phyloP scores from a whole-genome alignment of 2,888 invertebrate genomes.

The Pardosa pseudoannulata region DNA sequence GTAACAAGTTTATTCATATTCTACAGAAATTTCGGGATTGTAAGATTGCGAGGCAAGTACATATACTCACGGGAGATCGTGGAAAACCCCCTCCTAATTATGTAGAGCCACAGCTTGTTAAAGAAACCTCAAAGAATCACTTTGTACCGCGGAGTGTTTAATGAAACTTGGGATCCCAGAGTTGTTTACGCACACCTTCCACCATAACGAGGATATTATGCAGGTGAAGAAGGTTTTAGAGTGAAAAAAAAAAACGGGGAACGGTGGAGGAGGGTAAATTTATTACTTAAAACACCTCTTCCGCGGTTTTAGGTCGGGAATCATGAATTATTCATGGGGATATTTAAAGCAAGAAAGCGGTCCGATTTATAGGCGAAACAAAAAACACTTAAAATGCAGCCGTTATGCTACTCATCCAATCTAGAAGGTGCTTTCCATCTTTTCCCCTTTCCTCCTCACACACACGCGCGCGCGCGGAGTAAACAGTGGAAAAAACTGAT shows the following conservation, averaged over 20 bases:
- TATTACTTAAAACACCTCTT: slow-evolving; percentile 51
- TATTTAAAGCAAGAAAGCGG: slow-evolving; percentile 26
- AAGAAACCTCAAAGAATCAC: background rate
- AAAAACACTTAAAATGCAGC: slow-evolving; percentile 32
- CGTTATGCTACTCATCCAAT: slow-evolving; percentile 14
- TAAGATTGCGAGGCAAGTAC: background rate
- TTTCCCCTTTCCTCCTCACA: background rate
- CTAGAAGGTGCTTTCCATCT: background rate
- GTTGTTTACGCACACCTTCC: background rate
- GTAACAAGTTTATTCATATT: slow-evolving; percentile 5
- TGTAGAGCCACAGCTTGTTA: slow-evolving; percentile 12
- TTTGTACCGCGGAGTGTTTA: background rate
- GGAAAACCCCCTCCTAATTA: background rate
- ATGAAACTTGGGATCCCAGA: background rate
- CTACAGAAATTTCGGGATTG: background rate
- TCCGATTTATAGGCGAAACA: slow-evolving; percentile 4
- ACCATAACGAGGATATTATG: slow-evolving; percentile 14
- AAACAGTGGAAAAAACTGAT: slow-evolving; percentile 10
- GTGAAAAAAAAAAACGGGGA: background rate
- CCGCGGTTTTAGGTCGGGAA: background rate
- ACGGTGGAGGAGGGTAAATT: slow-evolving; percentile 19
- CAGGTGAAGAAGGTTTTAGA: background rate
- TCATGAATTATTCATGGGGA: slow-evolving; percentile 44
- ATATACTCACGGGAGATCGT: background rate
- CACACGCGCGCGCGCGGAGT: background rate